A percentile compares a stretch with the other conserved stretches of the same genome.
Conservation (phyloP, 2,797 vertebrate species). For the Psittacula echo region DNA sequence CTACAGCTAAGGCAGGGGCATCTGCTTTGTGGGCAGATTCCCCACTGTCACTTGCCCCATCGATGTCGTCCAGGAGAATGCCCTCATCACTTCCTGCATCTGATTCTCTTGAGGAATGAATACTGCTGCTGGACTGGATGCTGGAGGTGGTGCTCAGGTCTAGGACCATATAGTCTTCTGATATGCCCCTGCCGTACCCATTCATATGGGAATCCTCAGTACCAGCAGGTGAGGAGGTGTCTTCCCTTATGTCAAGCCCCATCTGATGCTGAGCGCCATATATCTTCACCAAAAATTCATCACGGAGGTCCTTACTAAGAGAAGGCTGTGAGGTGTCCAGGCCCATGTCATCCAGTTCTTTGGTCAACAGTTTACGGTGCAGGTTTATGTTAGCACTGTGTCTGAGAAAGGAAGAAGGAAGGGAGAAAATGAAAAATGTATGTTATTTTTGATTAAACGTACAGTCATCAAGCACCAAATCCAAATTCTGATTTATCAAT, state of each 20-base stretch:
- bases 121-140: constrained; percentile 94
- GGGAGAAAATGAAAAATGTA: constrained; percentile 68
- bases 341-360: constrained; percentile 99
- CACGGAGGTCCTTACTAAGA: constrained; percentile 91
- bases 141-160: constrained; percentile 97
- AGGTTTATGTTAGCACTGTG: constrained; percentile 99
- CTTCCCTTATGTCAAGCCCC: constrained; percentile 84
- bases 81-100: constrained; percentile 97
- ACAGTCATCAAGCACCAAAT: constrained; percentile 37
- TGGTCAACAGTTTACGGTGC: constrained; percentile 99
- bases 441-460: constrained; percentile 73
- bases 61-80: constrained; percentile 93
- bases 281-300: constrained; percentile 91
- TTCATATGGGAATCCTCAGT: constrained; percentile 89
- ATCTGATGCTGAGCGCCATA: constrained; percentile 83
- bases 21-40: constrained; percentile 84
- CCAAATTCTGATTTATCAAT: constrained; percentile 24
- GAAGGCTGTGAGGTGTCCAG: constrained; percentile 92
- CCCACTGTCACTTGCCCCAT: constrained; percentile 92
- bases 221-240: constrained; percentile 86
- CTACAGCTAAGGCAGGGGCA: constrained; percentile 76
- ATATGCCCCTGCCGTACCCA: constrained; percentile 86
- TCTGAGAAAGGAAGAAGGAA: constrained; percentile 83
- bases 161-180: constrained; percentile 94
- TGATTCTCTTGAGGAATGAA: constrained; percentile 95